Conservation (phyloP, 2,888 invertebrate genomes). For the Phoronis australis region DNA sequence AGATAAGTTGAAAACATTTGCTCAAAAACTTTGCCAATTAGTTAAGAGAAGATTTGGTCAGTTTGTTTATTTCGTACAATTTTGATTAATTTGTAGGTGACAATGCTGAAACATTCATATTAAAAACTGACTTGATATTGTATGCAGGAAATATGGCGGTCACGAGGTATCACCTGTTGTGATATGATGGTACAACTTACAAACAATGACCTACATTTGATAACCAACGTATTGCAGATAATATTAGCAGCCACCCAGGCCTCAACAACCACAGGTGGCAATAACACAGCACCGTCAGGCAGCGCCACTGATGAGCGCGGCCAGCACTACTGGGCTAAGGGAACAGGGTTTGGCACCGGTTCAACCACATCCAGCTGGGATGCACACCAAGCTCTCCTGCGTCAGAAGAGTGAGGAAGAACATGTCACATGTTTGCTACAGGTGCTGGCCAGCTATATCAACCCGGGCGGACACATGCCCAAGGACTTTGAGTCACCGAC, state of each 20-base stretch:
- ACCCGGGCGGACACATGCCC: constrained; percentile 58
- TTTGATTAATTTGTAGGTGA: too few species aligned
- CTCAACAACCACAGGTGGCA: constrained; percentile 48
- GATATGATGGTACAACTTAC: too few species aligned
- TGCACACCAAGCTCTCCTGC: constrained; percentile 84
- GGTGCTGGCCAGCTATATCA: constrained; percentile 82
- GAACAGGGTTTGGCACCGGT: constrained; percentile 93
- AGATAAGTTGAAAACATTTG: too few species aligned
- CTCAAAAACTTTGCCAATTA: too few species aligned
- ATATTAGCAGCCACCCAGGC: constrained; percentile 42
- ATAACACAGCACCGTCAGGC: constrained; percentile 45
- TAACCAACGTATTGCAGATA: too few species aligned
- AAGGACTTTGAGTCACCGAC: constrained; percentile 21
- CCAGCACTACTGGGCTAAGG: constrained; percentile 79
- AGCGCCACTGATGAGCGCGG: constrained; percentile 37
- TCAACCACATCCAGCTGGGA: constrained; percentile 95
- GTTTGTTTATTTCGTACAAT: too few species aligned
- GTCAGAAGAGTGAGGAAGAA: constrained; percentile 87
- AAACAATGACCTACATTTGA: too few species aligned
- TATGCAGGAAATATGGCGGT: too few species aligned
- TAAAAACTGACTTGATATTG: too few species aligned
- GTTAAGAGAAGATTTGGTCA: too few species aligned
- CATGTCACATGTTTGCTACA: constrained; percentile 78
- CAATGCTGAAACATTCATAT: too few species aligned
- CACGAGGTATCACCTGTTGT: too few species aligned